Conservation (phyloP, 1,140 invertebrate genomes). For the Brachionus calyciflorus region DNA sequence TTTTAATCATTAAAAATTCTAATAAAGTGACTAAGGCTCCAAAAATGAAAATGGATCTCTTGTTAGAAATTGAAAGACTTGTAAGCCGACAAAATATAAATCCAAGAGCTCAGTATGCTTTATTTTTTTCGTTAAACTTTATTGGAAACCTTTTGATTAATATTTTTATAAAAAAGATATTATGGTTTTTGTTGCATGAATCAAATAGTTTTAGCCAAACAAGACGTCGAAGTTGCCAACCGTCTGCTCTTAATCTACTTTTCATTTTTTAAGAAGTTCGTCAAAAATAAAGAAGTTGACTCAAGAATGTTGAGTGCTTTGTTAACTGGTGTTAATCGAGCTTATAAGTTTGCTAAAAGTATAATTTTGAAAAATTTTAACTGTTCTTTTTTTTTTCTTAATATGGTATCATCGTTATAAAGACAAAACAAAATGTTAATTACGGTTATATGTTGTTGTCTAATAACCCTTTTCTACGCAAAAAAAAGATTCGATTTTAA, state of each 20-base stretch:
- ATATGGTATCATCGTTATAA: too few species aligned
- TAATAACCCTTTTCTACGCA: too few species aligned
- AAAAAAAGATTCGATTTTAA: too few species aligned
- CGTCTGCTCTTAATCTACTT: slow-evolving; percentile 87
- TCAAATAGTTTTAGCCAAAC: slow-evolving; percentile 69
- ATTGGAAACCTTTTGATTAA: background rate
- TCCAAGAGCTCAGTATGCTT: slow-evolving; percentile 66
- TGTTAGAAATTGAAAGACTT: slow-evolving; percentile 81
- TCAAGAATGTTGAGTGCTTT: slow-evolving; percentile 86
- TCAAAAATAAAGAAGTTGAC: slow-evolving; percentile 72
- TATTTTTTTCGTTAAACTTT: background rate
- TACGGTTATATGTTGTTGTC: too few species aligned
- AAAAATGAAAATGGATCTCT: slow-evolving; percentile 83
- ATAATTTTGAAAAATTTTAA: slow-evolving; percentile 45
- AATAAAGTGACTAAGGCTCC: slow-evolving; percentile 70
- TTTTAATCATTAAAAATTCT: slow-evolving; percentile 29
- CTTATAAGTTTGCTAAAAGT: slow-evolving; percentile 74
- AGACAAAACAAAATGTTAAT: too few species aligned
- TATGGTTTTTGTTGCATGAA: slow-evolving; percentile 87
- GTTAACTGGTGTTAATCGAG: slow-evolving; percentile 79
- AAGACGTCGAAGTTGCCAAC: slow-evolving; percentile 73
- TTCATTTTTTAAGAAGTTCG: slow-evolving; percentile 79
- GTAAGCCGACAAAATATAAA: slow-evolving; percentile 82
- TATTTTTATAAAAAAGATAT: slow-evolving; percentile 64
- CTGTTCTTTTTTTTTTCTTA: too few species aligned